phyloP scores from a whole-genome alignment of 1,140 invertebrate genomes.

The Drosophila tristis region DNA sequence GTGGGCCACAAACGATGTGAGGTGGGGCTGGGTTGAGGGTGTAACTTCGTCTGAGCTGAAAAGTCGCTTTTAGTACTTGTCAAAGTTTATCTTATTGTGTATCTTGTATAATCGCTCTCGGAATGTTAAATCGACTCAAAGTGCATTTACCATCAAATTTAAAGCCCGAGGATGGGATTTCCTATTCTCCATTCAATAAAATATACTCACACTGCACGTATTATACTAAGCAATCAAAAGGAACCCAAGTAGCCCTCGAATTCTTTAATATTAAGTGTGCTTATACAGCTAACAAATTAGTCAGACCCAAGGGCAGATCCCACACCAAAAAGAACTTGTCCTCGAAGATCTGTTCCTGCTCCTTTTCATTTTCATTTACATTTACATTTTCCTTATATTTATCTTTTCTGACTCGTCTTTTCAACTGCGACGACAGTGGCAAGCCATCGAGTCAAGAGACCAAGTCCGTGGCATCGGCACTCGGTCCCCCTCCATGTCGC shows the following conservation, averaged over 20 bases:
- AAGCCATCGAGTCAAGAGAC: slow-evolving; percentile 21
- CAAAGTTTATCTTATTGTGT: slow-evolving; percentile 50
- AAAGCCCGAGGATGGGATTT: no score
- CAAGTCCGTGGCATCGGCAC: slow-evolving; percentile 7
- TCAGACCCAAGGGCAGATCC: no score
- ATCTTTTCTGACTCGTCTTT: background rate
- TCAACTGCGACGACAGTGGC: slow-evolving; percentile 7
- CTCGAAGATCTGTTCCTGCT: background rate
- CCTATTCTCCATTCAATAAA: no score
- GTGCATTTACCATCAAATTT: no score
- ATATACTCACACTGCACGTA: no score
- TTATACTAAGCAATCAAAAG: no score
- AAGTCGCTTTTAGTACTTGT: slow-evolving; percentile 67
- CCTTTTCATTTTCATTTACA: background rate
- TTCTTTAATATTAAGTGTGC: no score
- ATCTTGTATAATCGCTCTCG: slow-evolving; percentile 6
- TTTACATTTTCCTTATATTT: no score
- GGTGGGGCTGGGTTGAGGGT: background rate
- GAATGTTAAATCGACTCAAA: slow-evolving; percentile 7
- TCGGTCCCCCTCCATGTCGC: background rate
- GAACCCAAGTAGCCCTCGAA: no score
- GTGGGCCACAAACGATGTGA: background rate
- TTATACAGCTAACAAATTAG: no score
- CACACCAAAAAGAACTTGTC: background rate
- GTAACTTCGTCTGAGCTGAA: slow-evolving; percentile 47